Conservation (phyloP, 2,797 vertebrate species). For the Pseudopleuronectes americanus region DNA sequence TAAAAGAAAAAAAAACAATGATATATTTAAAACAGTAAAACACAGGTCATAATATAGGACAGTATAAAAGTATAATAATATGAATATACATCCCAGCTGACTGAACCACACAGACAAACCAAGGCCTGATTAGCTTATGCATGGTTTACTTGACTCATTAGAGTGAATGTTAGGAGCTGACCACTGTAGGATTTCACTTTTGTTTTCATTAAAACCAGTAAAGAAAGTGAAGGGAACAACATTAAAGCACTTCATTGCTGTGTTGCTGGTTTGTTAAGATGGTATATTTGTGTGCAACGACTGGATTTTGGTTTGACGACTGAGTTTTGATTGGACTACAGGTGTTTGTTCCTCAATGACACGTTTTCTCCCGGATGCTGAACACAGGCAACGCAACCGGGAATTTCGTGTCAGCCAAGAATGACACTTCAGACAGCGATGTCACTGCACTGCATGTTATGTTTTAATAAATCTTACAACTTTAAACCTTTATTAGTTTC, state of each 20-base stretch:
- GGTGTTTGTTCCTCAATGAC: conserved; percentile 93
- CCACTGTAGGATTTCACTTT: neutral
- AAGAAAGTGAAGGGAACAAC: conserved; percentile 34
- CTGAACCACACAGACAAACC: conserved; percentile 1
- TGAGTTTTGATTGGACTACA: neutral
- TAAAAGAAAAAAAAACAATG: conserved; percentile 2
- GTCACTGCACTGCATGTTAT: neutral
- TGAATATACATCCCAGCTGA: conserved; percentile 23
- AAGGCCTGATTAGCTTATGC: neutral
- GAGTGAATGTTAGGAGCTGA: neutral
- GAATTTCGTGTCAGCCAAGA: conserved; percentile 96
- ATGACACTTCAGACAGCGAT: conserved; percentile 65
- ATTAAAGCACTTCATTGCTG: neutral
- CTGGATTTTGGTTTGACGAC: neutral
- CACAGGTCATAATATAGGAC: conserved; percentile 1
- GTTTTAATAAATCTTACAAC: conserved; percentile 17
- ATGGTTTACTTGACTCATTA: neutral
- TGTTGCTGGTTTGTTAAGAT: neutral
- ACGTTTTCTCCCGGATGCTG: conserved; percentile 99
- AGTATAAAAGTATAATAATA: conserved; percentile 31
- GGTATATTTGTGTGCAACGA: no score
- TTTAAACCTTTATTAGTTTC: neutral
- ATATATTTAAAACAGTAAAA: conserved; percentile 16
- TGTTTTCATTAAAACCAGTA: conserved; percentile 1
- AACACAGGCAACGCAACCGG: conserved; percentile 87